Evolutionary conservation across 1,140 invertebrate genomes (phyloP), one percentile per base, ranked within the genome.

Genomic region (Aplysia californica): DNA sequence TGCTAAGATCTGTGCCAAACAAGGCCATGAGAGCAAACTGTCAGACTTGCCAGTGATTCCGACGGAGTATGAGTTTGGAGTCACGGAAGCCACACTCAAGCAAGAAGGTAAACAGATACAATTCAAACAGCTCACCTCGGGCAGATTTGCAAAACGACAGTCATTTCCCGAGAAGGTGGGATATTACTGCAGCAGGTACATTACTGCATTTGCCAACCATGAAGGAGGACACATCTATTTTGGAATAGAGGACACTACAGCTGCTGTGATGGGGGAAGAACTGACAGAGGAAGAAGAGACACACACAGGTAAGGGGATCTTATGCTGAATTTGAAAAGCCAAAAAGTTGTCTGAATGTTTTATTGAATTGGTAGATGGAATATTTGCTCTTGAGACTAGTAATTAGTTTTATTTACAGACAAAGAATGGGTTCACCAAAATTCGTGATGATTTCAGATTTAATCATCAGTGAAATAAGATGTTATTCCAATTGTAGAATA

Each of bases 61-160:
- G 4, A 72, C 65, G 23, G 56, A 72, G 56, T 86, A 75, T 77
- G 29, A 69, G 1, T 85, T 81, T 79, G 78, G 81, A 6, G 33
- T 72, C 26, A 83, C 78, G 23, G 77, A 82, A 36, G 79, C 81
- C 15, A 76, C 64, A 44, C 59, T 86, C 23, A 86, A 86, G 72
- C 83, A 86, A 69, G 85, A 86, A 75, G 84, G 83, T 23, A 86
- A 86, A 68, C 85, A 86, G 66, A 86, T 86, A 26, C 85, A 86
- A 79, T 86, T 86, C 58, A 86, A 86, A 78, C 79, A 81, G 39
- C 75, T 86, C 21, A 70, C 80, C 18, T 21, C 59, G 15, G 55
- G 58, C 50, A 71, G 33, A 21, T 69, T 75, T 5, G 58, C 39
- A 4, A 79, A 68, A 20, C 59, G 35, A 3, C 82, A 80, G 50